These are phyloP conservation scores for Acanthococcus lagerstroemiae DNA, from an alignment of 2,888 invertebrate genomes.

Conservation along the genomic window DNA sequence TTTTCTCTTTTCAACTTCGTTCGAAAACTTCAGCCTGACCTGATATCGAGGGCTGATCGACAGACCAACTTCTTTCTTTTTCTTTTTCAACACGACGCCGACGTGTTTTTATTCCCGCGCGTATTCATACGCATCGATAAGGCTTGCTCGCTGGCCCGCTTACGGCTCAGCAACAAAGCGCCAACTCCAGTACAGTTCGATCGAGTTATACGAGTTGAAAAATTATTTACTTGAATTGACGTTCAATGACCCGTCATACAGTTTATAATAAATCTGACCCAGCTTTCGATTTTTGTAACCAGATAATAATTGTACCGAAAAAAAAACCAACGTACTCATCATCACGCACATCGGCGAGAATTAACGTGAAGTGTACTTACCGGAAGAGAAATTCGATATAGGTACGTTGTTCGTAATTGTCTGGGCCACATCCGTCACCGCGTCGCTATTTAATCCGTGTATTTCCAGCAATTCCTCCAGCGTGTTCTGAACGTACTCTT, in stretches of 20 bases:
- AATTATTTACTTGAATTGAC: slow-evolving; percentile 13
- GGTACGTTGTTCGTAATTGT: slow-evolving; percentile 59
- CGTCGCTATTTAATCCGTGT: slow-evolving; percentile 56
- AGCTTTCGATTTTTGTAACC: background rate
- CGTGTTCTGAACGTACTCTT: slow-evolving; percentile 67
- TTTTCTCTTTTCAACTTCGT: no score
- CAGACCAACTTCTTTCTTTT: no score
- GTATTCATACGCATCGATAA: no score
- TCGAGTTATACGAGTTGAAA: no score
- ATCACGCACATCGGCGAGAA: background rate
- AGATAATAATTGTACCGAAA: background rate
- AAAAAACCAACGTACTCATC: background rate
- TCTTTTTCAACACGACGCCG: no score
- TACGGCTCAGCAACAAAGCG: no score
- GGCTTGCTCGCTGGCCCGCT: no score
- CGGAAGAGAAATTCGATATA: slow-evolving; percentile 57
- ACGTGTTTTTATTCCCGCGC: no score
- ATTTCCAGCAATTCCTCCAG: slow-evolving; percentile 68
- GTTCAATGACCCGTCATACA: slow-evolving; percentile 5
- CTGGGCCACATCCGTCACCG: slow-evolving; percentile 52
- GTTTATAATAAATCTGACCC: no score
- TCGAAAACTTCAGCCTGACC: no score
- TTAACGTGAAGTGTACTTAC: slow-evolving; percentile 48
- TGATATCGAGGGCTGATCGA: no score
- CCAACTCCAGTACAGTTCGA: no score